Conservation (phyloP, 2,888 invertebrate genomes). For the Drosophila kambysellisi region DNA sequence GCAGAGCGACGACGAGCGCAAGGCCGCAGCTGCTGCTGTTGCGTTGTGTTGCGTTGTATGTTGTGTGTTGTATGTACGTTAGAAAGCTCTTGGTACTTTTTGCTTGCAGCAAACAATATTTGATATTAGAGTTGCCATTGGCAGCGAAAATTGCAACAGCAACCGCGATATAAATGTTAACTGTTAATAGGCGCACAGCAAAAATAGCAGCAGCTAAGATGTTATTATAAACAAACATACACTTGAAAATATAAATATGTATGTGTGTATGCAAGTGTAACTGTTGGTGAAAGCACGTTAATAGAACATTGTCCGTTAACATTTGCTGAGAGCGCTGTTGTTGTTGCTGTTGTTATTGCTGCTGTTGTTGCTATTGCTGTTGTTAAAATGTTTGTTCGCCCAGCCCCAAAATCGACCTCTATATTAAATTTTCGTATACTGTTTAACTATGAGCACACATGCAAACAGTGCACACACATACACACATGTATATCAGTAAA, state of each 20-base stretch:
- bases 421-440: constrained; percentile 47
- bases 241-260: neutral
- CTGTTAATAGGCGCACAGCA: constrained; percentile 48
- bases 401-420: constrained; percentile 32
- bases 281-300: constrained; percentile 52
- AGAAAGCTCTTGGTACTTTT: constrained; percentile 47
- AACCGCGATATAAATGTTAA: constrained; percentile 36
- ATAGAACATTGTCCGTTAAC: constrained; percentile 60
- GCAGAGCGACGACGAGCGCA: constrained; percentile 31
- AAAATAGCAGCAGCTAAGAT: neutral
- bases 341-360: constrained; percentile 7
- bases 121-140: constrained; percentile 31
- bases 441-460: constrained; percentile 33
- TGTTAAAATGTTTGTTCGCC: constrained; percentile 24
- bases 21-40: constrained; percentile 42
- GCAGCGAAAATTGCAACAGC: constrained; percentile 19
- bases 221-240: constrained; percentile 6
- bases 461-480: constrained; percentile 13
- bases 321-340: constrained; percentile 28
- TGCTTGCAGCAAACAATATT: constrained; percentile 20
- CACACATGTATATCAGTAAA: constrained; percentile 5
- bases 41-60: constrained; percentile 6
- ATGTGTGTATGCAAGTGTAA: constrained; percentile 2
- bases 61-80: constrained; percentile 35
- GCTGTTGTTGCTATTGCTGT: constrained; percentile 28